Evolutionary conservation across 2,888 invertebrate species (phyloP).

Genomic region (Vesta saturnalis): DNA sequence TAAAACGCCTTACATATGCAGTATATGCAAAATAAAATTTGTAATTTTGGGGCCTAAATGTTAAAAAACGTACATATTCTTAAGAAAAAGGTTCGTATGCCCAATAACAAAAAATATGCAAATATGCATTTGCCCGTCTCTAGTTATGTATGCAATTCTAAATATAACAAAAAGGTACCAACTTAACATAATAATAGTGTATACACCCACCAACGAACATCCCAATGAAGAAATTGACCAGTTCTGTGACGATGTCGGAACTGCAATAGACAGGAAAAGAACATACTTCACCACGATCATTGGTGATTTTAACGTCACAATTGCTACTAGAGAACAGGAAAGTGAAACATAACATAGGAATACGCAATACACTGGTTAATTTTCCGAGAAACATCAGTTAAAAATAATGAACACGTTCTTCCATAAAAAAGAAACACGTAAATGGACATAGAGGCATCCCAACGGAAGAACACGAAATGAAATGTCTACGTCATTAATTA

Average conservation of each 20-base stretch:
- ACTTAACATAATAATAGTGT: not conserved
- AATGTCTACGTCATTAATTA: not conserved
- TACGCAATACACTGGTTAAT: not conserved
- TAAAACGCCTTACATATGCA: no score
- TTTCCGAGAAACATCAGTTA: not conserved
- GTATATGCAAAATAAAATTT: no score
- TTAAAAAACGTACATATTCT: no score
- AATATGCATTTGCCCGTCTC: no score
- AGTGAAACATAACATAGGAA: not conserved
- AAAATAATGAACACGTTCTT: conserved; percentile 9
- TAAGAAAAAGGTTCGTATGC: no score
- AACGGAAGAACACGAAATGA: not conserved
- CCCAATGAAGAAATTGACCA: not conserved
- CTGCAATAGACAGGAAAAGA: not conserved
- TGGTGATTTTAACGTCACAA: not conserved
- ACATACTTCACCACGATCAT: not conserved
- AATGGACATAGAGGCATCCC: not conserved
- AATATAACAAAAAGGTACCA: not conserved
- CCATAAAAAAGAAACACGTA: not conserved
- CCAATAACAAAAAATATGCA: no score
- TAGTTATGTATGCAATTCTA: not conserved
- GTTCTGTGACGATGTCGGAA: conserved; percentile 3
- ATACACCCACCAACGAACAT: conserved; percentile 7
- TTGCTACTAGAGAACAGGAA: not conserved
- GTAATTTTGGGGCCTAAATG: no score